These are phyloP conservation scores for Bradypodion ventrale DNA, from an alignment of 2,797 vertebrate species.

Conservation along the genomic window DNA sequence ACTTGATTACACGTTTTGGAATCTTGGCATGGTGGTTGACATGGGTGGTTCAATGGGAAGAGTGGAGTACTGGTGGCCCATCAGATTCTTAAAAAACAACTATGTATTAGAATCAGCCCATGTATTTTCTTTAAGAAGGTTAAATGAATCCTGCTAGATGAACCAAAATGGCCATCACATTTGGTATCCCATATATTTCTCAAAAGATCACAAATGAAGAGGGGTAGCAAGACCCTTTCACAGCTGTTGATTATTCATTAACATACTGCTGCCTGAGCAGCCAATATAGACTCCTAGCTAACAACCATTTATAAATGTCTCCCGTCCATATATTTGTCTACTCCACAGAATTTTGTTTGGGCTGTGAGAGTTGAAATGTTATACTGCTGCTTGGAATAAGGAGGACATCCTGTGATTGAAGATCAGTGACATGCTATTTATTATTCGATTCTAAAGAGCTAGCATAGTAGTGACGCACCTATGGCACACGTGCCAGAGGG, in stretches of 20 bases:
- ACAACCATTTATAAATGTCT: too few species aligned
- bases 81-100: neutral
- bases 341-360: neutral
- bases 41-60: neutral
- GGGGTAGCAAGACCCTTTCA: neutral
- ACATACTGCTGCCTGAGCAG: too few species aligned
- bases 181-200: neutral
- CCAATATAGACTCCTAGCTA: too few species aligned
- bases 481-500: too few species aligned
- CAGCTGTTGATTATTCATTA: too few species aligned
- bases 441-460: neutral
- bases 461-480: too few species aligned
- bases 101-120: neutral
- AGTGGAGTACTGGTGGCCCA: neutral
- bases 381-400: neutral
- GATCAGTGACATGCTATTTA: too few species aligned
- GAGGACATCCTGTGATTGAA: too few species aligned
- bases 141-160: neutral
- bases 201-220: neutral
- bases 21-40: neutral
- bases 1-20: neutral
- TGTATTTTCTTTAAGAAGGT: neutral
- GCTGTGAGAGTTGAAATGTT: neutral
- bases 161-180: too few species aligned
- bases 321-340: neutral